Conservation (phyloP, 2,888 invertebrate species). For the Timema cristinae region DNA sequence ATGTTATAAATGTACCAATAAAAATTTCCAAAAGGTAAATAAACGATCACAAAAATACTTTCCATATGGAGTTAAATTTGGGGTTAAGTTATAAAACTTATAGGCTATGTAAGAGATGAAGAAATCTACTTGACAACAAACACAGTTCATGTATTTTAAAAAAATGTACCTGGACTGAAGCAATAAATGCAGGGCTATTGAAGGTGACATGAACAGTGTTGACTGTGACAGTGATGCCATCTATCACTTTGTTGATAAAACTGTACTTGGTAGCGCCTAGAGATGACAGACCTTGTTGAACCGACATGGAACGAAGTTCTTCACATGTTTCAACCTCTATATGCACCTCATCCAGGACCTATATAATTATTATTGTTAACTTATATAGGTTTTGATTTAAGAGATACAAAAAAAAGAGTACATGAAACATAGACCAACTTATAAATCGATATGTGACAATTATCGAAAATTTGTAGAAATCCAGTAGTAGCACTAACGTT, state of each 20-base stretch:
- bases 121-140: background rate
- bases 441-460: too few relatives aligned
- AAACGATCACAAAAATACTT: too few relatives aligned
- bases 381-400: too few relatives aligned
- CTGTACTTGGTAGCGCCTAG: slow-evolving; percentile 71
- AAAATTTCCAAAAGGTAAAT: too few relatives aligned
- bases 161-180: slow-evolving; percentile 81
- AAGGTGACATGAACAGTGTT: slow-evolving; percentile 94
- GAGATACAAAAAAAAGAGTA: too few relatives aligned
- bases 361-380: slow-evolving; percentile 33
- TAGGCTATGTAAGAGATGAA: background rate
- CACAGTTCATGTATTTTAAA: slow-evolving; percentile 37
- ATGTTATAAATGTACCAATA: too few relatives aligned
- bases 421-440: too few relatives aligned
- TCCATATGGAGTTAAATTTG: too few relatives aligned
- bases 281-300: slow-evolving; percentile 52
- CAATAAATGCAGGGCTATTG: slow-evolving; percentile 90
- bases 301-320: slow-evolving; percentile 64
- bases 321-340: slow-evolving; percentile 92
- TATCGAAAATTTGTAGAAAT: too few relatives aligned
- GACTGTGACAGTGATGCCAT: slow-evolving; percentile 94
- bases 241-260: slow-evolving; percentile 90
- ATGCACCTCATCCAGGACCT: slow-evolving; percentile 91
- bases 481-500: too few relatives aligned
- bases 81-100: too few relatives aligned